Evolutionary conservation across 2,888 invertebrate species (phyloP).

Genomic region (Sphaerophoria rueppellii): DNA sequence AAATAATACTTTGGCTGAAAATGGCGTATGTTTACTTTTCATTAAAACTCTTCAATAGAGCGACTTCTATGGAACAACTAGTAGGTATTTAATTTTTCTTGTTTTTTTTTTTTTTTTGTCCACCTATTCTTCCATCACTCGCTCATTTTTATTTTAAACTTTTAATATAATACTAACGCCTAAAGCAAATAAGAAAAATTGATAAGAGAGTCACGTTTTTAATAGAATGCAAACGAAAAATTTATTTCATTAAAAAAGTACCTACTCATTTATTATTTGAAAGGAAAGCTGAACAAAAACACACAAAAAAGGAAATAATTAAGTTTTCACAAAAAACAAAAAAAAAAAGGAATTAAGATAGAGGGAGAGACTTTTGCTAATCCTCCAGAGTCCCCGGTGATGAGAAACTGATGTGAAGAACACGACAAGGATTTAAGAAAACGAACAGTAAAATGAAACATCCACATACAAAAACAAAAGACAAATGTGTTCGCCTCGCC

Average conservation of each 20-base stretch:
- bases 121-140: no score
- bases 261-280: constrained; percentile 46
- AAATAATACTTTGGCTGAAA: constrained; percentile 40
- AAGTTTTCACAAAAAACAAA: constrained; percentile 55
- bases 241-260: constrained; percentile 58
- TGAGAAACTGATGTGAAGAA: constrained; percentile 23
- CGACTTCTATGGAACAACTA: constrained; percentile 23
- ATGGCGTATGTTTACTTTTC: constrained; percentile 63
- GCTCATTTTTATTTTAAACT: neutral
- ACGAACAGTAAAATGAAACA: neutral
- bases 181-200: constrained; percentile 53
- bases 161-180: constrained; percentile 49
- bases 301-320: constrained; percentile 50
- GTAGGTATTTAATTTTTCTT: constrained; percentile 30
- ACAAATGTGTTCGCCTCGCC: constrained; percentile 17
- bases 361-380: constrained; percentile 25
- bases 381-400: constrained; percentile 24
- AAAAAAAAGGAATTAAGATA: no score
- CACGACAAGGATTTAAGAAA: constrained; percentile 22
- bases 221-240: constrained; percentile 67
- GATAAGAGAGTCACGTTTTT: constrained; percentile 66
- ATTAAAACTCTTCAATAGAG: constrained; percentile 62
- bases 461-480: constrained; percentile 4
- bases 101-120: constrained; percentile 20
- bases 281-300: constrained; percentile 19